Evolutionary conservation across 2,113 vertebrate genomes (phyloP).

Genomic region (Mirounga angustirostris): DNA sequence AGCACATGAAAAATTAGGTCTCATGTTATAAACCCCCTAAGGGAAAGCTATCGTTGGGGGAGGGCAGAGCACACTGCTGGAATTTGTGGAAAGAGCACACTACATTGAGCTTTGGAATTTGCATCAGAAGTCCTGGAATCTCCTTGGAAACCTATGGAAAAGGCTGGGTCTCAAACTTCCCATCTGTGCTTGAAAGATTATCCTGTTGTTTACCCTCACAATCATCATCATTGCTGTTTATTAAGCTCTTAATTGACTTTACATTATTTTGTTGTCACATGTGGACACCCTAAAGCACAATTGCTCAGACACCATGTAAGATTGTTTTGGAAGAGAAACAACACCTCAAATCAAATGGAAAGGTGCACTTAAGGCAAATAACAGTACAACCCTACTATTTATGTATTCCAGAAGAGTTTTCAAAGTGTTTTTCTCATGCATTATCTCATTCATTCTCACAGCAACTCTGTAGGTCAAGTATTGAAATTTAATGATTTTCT

Average conservation of each 20-base stretch:
- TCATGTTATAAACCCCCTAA: neutral
- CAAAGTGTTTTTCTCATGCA: neutral
- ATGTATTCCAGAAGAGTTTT: neutral
- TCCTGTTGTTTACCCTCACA: neutral
- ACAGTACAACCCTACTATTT: neutral
- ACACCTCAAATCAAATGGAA: neutral
- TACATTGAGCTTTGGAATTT: neutral
- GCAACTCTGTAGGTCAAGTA: neutral
- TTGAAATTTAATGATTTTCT: neutral
- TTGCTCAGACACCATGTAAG: neutral
- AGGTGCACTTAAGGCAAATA: neutral
- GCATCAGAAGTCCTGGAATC: neutral
- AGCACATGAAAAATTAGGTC: neutral
- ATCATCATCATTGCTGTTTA: neutral
- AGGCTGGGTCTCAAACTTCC: neutral
- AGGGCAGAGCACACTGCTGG: neutral
- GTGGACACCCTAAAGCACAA: neutral
- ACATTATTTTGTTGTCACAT: neutral
- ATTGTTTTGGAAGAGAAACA: neutral
- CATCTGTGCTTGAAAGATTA: neutral
- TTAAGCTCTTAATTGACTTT: neutral
- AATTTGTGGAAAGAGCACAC: neutral
- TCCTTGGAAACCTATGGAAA: neutral
- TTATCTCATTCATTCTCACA: neutral
- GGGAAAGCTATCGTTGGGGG: neutral